Conservation (phyloP, 2,797 vertebrate species). For the Falco berigora region DNA sequence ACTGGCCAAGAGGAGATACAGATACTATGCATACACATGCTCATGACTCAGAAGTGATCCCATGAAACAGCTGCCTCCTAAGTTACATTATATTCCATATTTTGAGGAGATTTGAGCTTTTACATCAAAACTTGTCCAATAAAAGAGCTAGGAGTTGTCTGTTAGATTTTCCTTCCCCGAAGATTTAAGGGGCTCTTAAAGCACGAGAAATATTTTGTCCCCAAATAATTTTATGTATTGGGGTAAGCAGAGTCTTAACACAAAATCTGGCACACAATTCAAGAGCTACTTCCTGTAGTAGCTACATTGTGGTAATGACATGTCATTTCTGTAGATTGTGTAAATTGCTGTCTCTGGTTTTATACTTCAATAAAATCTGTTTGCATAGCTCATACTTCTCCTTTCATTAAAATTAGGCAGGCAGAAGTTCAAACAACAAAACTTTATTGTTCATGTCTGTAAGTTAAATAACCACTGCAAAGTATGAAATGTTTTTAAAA, state of each 20-base stretch:
- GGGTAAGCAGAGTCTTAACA: neutral
- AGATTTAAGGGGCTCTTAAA: neutral
- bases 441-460: neutral
- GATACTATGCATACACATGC: neutral
- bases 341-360: constrained; percentile 29
- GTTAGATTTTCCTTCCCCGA: neutral
- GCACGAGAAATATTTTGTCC: neutral
- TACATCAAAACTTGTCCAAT: neutral
- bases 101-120: neutral
- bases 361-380: constrained; percentile 46
- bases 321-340: constrained; percentile 39
- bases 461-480: constrained; percentile 12
- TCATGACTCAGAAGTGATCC: neutral
- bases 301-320: constrained; percentile 25
- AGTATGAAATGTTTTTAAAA: neutral
- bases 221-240: neutral
- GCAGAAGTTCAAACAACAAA: constrained; percentile 42
- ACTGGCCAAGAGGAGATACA: neutral
- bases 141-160: neutral
- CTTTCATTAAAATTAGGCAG: constrained; percentile 11
- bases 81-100: neutral
- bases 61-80: neutral
- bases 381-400: constrained; percentile 20
- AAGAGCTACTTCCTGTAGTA: constrained; percentile 37
- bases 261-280: neutral